Evolutionary conservation across 2,113 vertebrate genomes (phyloP).

Genomic region (Pipa parva): DNA sequence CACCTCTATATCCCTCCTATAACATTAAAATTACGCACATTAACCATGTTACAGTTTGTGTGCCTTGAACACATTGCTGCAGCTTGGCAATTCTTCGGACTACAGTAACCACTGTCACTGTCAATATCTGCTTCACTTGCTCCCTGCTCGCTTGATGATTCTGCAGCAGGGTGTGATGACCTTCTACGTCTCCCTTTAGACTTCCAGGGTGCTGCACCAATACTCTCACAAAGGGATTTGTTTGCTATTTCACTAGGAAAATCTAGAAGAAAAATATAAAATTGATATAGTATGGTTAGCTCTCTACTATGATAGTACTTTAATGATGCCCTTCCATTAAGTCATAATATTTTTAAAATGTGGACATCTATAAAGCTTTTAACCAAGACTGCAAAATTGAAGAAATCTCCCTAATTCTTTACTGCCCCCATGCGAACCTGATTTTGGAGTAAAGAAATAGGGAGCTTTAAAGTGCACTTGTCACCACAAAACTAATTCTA

Average conservation of each 20-base stretch:
- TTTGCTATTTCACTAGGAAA: conserved; percentile 83
- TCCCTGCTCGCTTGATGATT: conserved; percentile 85
- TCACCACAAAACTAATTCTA: too few species aligned
- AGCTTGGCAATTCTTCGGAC: conserved; percentile 87
- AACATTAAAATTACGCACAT: conserved; percentile 50
- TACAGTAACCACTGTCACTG: conserved; percentile 96
- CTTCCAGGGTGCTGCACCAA: conserved; percentile 78
- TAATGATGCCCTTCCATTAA: too few species aligned
- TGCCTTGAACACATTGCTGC: conserved; percentile 54
- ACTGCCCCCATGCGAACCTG: too few species aligned
- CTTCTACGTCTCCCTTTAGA: conserved; percentile 76
- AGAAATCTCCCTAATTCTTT: too few species aligned
- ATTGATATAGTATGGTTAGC: too few species aligned
- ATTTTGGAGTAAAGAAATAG: too few species aligned
- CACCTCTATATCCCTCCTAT: too few species aligned
- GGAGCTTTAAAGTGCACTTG: too few species aligned
- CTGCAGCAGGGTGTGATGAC: conserved; percentile 75
- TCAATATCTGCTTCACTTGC: conserved; percentile 93
- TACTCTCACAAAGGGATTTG: conserved; percentile 75
- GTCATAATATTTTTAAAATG: too few species aligned
- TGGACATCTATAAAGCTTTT: too few species aligned
- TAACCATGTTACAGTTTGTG: conserved; percentile 55
- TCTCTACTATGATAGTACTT: too few species aligned
- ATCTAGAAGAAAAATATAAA: conserved; percentile 63
- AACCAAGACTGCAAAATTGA: too few species aligned